Conservation (phyloP, 2,888 invertebrate genomes). For the Chloroclystis v-ata region DNA sequence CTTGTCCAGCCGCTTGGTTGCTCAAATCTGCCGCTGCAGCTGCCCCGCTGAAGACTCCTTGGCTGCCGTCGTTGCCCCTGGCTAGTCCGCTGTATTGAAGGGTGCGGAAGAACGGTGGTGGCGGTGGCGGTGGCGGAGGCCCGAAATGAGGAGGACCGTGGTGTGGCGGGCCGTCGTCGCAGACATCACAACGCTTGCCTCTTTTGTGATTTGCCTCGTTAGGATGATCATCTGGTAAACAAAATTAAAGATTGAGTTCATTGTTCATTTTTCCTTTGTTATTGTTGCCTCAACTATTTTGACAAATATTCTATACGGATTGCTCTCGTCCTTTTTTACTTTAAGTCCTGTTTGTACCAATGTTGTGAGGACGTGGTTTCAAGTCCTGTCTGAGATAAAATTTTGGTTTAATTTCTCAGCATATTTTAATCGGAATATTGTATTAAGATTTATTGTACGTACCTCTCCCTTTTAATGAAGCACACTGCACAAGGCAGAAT, state of each 20-base stretch:
- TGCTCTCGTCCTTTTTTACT: no score
- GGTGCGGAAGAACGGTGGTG: constrained; percentile 32
- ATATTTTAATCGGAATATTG: no score
- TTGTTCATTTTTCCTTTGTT: no score
- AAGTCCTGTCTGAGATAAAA: no score
- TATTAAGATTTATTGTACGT: neutral
- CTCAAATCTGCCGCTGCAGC: constrained; percentile 31
- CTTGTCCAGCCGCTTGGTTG: constrained; percentile 27
- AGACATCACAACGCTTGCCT: constrained; percentile 28
- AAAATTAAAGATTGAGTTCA: neutral
- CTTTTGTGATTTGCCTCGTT: constrained; percentile 18
- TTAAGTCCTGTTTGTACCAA: no score
- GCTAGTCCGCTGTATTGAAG: constrained; percentile 36
- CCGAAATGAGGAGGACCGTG: constrained; percentile 5
- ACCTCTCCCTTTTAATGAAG: constrained; percentile 30
- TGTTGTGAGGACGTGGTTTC: no score
- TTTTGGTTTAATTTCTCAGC: no score
- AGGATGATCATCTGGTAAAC: constrained; percentile 20
- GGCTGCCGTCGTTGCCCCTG: constrained; percentile 28
- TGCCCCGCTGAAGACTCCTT: constrained; percentile 37
- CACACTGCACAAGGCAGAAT: constrained; percentile 28
- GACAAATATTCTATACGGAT: no score
- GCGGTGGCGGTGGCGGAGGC: constrained; percentile 18
- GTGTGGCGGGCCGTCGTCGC: constrained; percentile 15
- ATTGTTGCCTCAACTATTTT: no score